A percentile compares a stretch with the other conserved stretches of the same genome.
Conservation (phyloP, 2,113 vertebrate species). For the Helogale parvula region DNA sequence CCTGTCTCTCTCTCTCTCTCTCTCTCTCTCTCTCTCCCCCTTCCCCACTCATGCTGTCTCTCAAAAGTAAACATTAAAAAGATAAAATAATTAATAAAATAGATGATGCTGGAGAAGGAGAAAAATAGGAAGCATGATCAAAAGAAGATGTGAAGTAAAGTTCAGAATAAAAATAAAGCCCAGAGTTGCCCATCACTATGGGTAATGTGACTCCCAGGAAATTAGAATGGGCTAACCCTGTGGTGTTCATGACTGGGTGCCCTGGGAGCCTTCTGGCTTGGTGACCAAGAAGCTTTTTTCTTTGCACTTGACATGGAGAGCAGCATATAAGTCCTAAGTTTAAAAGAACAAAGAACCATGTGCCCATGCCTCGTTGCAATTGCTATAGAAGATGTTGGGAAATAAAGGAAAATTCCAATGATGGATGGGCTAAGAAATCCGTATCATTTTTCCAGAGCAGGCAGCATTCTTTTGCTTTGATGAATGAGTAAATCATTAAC, state of each 20-base stretch:
- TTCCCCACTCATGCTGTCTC: too few species aligned
- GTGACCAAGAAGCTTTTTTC: neutral
- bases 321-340: neutral
- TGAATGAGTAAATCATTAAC: neutral
- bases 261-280: neutral
- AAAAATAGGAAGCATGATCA: neutral
- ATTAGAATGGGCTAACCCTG: neutral
- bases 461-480: neutral
- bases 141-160: neutral
- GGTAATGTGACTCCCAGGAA: neutral
- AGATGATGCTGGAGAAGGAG: neutral
- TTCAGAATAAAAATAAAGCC: slow-evolving; percentile 5
- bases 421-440: neutral
- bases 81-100: neutral
- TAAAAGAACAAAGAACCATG: neutral
- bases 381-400: slow-evolving; percentile 8
- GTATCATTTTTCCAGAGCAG: neutral
- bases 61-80: too few species aligned
- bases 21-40: too few species aligned
- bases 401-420: neutral
- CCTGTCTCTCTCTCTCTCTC: too few species aligned
- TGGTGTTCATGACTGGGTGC: neutral
- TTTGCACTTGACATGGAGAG: neutral
- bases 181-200: neutral
- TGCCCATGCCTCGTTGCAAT: neutral